Base-by-base conservation (phyloP, 2,113 vertebrate species). In the Pollachius pollachius region DNA sequence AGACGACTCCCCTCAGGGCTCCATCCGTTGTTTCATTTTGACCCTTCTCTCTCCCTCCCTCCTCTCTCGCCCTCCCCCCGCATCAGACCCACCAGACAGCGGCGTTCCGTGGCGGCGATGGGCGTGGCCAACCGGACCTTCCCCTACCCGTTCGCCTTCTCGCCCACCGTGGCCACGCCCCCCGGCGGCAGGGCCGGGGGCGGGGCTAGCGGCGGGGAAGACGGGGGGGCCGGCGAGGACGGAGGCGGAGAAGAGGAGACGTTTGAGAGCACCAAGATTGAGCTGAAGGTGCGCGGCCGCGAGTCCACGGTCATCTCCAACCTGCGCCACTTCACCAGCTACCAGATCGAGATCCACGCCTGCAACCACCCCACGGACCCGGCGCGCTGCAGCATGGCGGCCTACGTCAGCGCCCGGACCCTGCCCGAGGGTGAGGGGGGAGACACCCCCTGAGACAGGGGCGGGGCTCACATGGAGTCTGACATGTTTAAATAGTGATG, bases 291-390 rank as follows among this genome's bases (percentile, higher is more conserved):
- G 2, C 83, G 87, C 7, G 86, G 86, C n/a, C 96, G 94, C 76
- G 96, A 97, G 87, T 95, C 95, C 0, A 84, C 96, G 0, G 93
- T 98, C 70, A 97, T 99, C 89, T 97, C 96, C 0, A 93, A 83
- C 81, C 90, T 99, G 72, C 91, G 91, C 0, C 97, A 99, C 84
- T 99, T 99, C 84, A 98, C 97, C 0, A 96, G 94, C 30, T 99
- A 99, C 68, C 95, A 97, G 83, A 98, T 99, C 0, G 96, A 99
- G 89, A 90, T 99, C 70, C 96, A 97, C 18, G 97, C 97, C 7
- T 99, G 97, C 84, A 99, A 99, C 91, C 92, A 97, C 4, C 93
- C 89, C 0, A 83, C 79, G 0, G 92, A 95, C 8, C 81, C 87
- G 0, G n/a, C 81, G 0, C 90, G 91, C 73, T 99, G 97, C 89